These are phyloP conservation scores for Oegoconia quadripuncta DNA, from an alignment of 2,888 invertebrate species.

Conservation along the genomic window DNA sequence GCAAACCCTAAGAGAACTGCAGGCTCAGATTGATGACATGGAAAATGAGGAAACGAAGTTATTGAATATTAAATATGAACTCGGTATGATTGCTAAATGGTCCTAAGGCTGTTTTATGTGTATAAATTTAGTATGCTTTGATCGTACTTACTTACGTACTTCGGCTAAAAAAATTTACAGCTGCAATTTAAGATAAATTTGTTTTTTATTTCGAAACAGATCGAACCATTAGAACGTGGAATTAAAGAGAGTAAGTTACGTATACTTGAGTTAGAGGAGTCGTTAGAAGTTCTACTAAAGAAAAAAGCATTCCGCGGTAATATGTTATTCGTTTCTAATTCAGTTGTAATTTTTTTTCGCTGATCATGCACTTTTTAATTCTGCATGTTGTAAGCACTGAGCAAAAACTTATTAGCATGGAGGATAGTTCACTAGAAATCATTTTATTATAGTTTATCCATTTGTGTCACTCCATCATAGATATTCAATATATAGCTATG, in stretches of 20 bases:
- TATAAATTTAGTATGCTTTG: no score
- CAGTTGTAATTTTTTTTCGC: constrained; percentile 75
- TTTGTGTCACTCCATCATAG: no score
- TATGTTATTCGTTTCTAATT: constrained; percentile 19
- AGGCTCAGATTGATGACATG: constrained; percentile 90
- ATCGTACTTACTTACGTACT: constrained; percentile 14
- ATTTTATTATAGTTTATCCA: not conserved
- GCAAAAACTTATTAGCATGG: not conserved
- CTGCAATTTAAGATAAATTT: constrained; percentile 31
- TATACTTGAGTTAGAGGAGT: constrained; percentile 90
- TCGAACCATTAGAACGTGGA: constrained; percentile 91
- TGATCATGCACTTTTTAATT: not conserved
- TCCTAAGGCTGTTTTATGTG: no score
- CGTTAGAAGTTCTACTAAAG: constrained; percentile 88
- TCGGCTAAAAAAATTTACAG: constrained; percentile 75
- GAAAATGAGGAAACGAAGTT: constrained; percentile 88
- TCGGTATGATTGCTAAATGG: constrained; percentile 71
- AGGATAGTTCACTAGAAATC: not conserved
- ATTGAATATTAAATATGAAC: constrained; percentile 66
- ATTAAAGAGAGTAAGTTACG: constrained; percentile 91
- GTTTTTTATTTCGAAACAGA: constrained; percentile 61
- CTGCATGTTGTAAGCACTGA: not conserved
- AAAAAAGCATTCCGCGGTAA: constrained; percentile 82
- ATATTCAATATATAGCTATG: no score
- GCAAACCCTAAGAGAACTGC: constrained; percentile 87